Percentiles rank a stretch among this genome's conserved stretches.
These are phyloP conservation scores for Drosophila diplacantha DNA, from an alignment of 2,888 invertebrate species.

Conservation along the genomic window DNA sequence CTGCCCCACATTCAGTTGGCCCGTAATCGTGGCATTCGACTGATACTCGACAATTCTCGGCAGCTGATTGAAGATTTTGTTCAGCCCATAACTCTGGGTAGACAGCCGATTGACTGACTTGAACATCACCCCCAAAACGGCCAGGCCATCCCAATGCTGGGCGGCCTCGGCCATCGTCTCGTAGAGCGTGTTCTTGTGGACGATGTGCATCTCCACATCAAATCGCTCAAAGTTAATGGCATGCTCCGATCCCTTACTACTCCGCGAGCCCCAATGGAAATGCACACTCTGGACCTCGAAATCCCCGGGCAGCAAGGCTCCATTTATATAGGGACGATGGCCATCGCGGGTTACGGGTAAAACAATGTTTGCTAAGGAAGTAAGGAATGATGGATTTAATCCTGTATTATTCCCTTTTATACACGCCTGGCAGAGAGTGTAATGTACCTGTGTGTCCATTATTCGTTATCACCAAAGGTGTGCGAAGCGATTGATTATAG, in stretches of 20 bases:
- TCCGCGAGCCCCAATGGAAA: constrained; percentile 86
- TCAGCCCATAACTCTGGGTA: constrained; percentile 40
- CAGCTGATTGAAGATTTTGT: constrained; percentile 58
- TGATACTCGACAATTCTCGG: constrained; percentile 47
- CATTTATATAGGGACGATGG: constrained; percentile 54
- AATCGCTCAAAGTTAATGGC: constrained; percentile 76
- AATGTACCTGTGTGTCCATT: constrained; percentile 81
- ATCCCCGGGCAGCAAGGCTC: constrained; percentile 49
- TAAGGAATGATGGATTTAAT: too few relatives aligned
- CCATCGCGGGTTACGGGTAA: constrained; percentile 41
- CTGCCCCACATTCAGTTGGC: constrained; percentile 46
- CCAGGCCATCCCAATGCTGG: constrained; percentile 79
- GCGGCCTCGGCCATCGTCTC: constrained; percentile 79
- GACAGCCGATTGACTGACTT: constrained; percentile 69
- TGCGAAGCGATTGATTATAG: constrained; percentile 81
- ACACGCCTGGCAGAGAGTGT: background rate
- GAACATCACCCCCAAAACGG: constrained; percentile 82
- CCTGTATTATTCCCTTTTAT: background rate
- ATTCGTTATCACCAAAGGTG: constrained; percentile 81
- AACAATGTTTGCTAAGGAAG: constrained; percentile 46
- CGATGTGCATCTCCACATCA: constrained; percentile 83
- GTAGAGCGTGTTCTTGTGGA: constrained; percentile 82
- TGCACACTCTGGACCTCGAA: constrained; percentile 69
- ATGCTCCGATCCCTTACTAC: constrained; percentile 82
- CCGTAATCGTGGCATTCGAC: constrained; percentile 46